Evolutionary conservation across 2,888 invertebrate genomes (phyloP).

Genomic region (Athetis lepigone): DNA sequence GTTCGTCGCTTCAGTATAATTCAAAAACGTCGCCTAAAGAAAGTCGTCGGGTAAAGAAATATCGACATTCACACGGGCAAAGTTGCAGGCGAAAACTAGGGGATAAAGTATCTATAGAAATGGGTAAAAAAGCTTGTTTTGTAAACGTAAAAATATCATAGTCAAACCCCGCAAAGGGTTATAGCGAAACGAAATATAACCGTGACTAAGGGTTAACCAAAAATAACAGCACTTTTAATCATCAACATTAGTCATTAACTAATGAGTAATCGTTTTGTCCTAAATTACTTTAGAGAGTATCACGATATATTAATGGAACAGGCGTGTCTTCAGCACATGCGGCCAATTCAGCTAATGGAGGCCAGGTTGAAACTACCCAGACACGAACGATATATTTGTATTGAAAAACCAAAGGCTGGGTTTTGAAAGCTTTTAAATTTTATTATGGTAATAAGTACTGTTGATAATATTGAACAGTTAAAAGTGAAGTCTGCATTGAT

Average conservation of each 20-base stretch:
- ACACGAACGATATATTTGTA: conserved; percentile 33
- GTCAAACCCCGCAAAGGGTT: background rate
- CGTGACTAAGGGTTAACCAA: conserved; percentile 36
- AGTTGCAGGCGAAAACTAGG: no score
- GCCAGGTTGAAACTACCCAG: conserved; percentile 53
- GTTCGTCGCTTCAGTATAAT: no score
- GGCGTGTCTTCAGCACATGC: conserved; percentile 42
- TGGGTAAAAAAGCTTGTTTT: no score
- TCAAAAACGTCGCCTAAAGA: no score
- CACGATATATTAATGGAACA: conserved; percentile 44
- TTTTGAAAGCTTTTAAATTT: conserved; percentile 47
- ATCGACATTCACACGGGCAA: no score
- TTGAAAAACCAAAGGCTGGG: conserved; percentile 20
- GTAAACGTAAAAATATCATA: background rate
- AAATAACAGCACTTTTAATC: conserved; percentile 51
- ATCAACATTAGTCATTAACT: conserved; percentile 51
- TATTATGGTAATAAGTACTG: background rate
- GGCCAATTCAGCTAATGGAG: conserved; percentile 53
- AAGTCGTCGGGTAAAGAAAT: no score
- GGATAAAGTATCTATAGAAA: no score
- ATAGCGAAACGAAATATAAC: background rate
- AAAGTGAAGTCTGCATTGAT: no score
- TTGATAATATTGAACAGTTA: background rate
- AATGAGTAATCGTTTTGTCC: conserved; percentile 51
- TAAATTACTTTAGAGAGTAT: conserved; percentile 42